Conservation (phyloP, 1,140 invertebrate genomes). For the Pinna nobilis region DNA sequence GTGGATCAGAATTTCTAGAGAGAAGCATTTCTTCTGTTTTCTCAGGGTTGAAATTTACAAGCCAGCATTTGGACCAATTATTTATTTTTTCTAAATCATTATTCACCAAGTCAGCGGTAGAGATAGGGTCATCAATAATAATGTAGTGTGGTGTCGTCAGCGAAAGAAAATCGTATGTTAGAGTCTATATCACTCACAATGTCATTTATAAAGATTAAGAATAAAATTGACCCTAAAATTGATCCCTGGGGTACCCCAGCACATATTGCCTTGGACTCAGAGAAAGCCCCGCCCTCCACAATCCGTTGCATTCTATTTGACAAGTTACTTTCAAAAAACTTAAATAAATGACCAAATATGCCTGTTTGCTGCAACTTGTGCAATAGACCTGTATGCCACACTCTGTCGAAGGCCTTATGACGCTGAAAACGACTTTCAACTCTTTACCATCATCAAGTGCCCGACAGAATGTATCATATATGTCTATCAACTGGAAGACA, state of each 20-base stretch:
- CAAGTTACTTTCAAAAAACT: not conserved
- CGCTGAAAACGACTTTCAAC: not conserved
- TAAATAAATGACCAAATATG: not conserved
- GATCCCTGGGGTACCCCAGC: not conserved
- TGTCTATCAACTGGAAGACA: not conserved
- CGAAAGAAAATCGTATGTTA: constrained; percentile 12
- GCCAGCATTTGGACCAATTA: not conserved
- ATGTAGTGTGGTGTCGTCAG: constrained; percentile 16
- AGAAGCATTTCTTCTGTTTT: constrained; percentile 15
- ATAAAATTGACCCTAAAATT: not conserved
- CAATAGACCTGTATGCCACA: not conserved
- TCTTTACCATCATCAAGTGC: not conserved
- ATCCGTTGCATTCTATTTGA: not conserved
- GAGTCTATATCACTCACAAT: constrained; percentile 5
- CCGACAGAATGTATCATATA: not conserved
- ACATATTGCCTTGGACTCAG: not conserved
- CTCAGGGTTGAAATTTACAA: constrained; percentile 8
- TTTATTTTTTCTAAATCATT: not conserved
- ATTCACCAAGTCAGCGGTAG: not conserved
- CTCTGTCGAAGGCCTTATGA: not conserved
- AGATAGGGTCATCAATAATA: not conserved
- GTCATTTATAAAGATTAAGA: constrained; percentile 3
- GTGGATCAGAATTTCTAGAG: too few species aligned
- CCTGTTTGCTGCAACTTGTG: not conserved
- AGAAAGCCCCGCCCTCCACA: not conserved